Evolutionary conservation across 2,113 vertebrate species (phyloP).

Genomic region (Leucosticte australis): DNA sequence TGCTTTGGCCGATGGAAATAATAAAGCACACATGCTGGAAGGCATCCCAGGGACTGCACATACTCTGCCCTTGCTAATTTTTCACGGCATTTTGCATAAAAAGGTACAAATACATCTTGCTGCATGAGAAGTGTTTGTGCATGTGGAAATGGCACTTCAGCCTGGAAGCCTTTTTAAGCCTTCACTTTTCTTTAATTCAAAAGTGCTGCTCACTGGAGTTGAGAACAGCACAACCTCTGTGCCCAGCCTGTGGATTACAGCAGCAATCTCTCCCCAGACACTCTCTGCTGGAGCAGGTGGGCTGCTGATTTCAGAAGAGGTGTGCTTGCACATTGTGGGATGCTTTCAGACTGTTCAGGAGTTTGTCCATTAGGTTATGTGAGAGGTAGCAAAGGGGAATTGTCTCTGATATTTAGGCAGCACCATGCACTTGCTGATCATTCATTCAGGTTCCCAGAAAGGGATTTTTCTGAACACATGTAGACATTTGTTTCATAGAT

Average conservation of each 20-base stretch:
- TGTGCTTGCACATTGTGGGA: not conserved
- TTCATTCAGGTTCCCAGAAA: not conserved
- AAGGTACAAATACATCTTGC: not conserved
- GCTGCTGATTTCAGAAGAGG: not conserved
- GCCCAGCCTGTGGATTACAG: not conserved
- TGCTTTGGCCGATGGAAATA: slow-evolving; percentile 30
- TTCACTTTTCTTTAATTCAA: slow-evolving; percentile 33
- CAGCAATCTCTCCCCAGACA: rapidly evolving
- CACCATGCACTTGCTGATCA: not conserved
- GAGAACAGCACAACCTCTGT: not conserved
- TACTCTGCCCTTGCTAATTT: slow-evolving; percentile 10
- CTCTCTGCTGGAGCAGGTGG: rapidly evolving
- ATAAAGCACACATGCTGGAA: slow-evolving; percentile 7
- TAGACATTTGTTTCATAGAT: not conserved
- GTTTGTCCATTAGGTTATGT: not conserved
- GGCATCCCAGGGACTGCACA: not conserved
- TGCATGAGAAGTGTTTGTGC: not conserved
- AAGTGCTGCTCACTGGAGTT: not conserved
- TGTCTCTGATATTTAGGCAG: rapidly evolving
- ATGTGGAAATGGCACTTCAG: not conserved
- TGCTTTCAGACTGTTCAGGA: not conserved
- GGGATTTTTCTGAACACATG: not conserved
- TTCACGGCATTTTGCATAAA: slow-evolving; percentile 16
- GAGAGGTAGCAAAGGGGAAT: not conserved
- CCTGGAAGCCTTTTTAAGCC: slow-evolving; percentile 31